phyloP scores from a whole-genome alignment of 2,113 vertebrate genomes.

The Bubalus kerabau region DNA sequence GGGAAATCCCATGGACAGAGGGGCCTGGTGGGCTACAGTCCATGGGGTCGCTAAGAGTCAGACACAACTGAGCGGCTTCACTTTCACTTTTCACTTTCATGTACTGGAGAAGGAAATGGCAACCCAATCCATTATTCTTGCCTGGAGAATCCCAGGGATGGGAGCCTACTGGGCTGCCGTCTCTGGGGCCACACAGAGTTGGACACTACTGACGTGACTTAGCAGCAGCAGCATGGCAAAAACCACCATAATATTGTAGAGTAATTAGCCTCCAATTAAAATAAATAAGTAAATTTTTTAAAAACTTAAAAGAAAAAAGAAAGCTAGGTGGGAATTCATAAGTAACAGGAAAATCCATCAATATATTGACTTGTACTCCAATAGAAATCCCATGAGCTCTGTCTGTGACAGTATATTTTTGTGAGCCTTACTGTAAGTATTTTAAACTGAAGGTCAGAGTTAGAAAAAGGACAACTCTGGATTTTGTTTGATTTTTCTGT shows the following conservation, averaged over 20 bases:
- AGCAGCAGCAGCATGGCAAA: not conserved
- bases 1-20: too few species aligned
- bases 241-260: not conserved
- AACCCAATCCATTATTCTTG: too few species aligned
- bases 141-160: too few species aligned
- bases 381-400: not conserved
- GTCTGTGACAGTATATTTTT: not conserved
- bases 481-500: not conserved
- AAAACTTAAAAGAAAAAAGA: not conserved
- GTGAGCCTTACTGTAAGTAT: not conserved
- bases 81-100: too few species aligned
- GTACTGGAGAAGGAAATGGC: too few species aligned
- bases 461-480: not conserved
- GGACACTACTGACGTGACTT: not conserved
- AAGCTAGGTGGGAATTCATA: not conserved
- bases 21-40: too few species aligned
- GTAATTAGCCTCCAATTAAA: not conserved
- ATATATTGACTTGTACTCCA: not conserved
- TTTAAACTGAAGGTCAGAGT: conserved; percentile 17
- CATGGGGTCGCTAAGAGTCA: too few species aligned
- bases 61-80: too few species aligned
- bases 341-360: not conserved
- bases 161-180: too few species aligned
- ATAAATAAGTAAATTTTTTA: not conserved
- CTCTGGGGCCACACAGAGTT: too few species aligned